Evolutionary conservation across 1,140 invertebrate genomes (phyloP), one percentile per base, ranked within the genome.

Genomic region (Macrostomum lignano): DNA sequence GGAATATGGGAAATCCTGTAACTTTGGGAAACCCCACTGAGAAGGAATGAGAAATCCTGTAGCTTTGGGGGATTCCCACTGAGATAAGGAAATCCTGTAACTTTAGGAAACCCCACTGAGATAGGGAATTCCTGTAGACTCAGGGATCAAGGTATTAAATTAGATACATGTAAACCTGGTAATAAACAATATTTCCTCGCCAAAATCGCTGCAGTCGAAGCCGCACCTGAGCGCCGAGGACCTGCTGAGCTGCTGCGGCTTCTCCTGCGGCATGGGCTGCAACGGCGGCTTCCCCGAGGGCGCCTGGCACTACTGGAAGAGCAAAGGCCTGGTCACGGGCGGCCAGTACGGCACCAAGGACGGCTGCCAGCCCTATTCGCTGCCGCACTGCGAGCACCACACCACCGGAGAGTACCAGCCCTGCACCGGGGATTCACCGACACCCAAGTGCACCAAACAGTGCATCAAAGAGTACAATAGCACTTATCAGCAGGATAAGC

Each of bases 341-440:
- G 77, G 77, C 2, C 61, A 66, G 34, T 86, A 69, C 47, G 67
- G 67, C 28, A 70, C 69, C 1, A 59, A 68, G 23, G 64, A 69
- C 59, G 73, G 77, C 22, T 88, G 79, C 52, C 63, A 67, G 40
- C 77, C 78, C 2, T 86, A 88, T 43, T 63, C 67, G 43, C 72
- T 86, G 37, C 52, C 51, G 19, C 44, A 74, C 0, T 88, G 81
- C 52, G 78, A 84, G 47, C 81, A 88, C 53, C 78, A 84, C 48
- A 67, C 71, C 0, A 70, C 68, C 38, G 81, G 78, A 55, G 39
- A 47, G 11, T 34, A 42, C 14, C 20, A 39, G 1, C 48, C 52
- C 1, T 82, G 77, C 49, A 51, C 52, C 25, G 68, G 63, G 21
- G 65, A 65, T 25, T 60, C 58, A 10, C 42, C 41, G 24, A 88